phyloP scores from a whole-genome alignment of 2,113 vertebrate genomes.

The Bufo gargarizans region DNA sequence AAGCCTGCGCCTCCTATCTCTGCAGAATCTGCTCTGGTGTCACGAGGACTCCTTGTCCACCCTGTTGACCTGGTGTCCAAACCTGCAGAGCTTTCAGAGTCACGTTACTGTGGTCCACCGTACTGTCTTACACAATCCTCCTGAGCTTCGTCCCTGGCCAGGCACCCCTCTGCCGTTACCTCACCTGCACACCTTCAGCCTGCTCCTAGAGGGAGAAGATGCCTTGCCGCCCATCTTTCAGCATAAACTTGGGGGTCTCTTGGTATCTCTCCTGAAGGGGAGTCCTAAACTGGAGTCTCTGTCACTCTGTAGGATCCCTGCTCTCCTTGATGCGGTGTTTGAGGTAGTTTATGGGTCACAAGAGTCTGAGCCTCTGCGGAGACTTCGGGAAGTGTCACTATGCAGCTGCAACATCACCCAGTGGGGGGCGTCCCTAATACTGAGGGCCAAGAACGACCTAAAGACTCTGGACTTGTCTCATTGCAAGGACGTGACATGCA shows the following conservation, averaged over 20 bases:
- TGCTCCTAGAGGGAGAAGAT: conserved; percentile 1
- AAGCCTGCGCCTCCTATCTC: conserved; percentile 59
- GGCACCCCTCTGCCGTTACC: conserved; percentile 47
- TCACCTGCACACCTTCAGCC: conserved; percentile 59
- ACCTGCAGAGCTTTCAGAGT: conserved; percentile 50
- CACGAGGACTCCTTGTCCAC: neutral
- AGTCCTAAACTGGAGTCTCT: conserved; percentile 36
- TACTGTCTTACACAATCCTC: accelerated
- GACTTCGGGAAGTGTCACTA: conserved; percentile 63
- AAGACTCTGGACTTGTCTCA: conserved; percentile 59
- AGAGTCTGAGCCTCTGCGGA: neutral
- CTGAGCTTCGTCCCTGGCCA: accelerated
- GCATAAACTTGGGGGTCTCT: neutral
- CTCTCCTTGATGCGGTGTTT: conserved; percentile 62
- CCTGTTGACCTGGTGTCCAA: conserved; percentile 59
- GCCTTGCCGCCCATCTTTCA: accelerated
- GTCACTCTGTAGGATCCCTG: conserved; percentile 53
- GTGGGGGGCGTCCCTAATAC: conserved; percentile 38
- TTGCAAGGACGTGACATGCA: conserved; percentile 64
- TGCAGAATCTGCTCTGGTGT: conserved; percentile 60
- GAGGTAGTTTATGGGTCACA: conserved; percentile 28
- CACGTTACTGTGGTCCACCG: neutral
- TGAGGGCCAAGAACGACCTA: conserved; percentile 59
- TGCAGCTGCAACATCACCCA: conserved; percentile 55
- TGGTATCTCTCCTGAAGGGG: conserved; percentile 57